Conservation (phyloP, 2,888 invertebrate genomes). For the Elysia crispata region DNA sequence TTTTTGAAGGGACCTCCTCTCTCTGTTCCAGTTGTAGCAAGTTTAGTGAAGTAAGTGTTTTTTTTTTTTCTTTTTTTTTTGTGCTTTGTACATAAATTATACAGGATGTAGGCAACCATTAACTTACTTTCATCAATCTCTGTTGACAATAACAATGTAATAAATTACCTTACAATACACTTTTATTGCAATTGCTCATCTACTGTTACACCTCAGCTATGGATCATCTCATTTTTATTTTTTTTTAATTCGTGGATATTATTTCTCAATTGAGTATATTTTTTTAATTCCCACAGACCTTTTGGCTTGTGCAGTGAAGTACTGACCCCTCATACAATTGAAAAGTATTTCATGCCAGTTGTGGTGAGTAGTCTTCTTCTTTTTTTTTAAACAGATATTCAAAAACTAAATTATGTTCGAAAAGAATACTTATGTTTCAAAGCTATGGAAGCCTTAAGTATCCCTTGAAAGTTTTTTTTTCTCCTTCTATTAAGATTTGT, state of each 20-base stretch:
- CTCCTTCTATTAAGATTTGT: too few species aligned
- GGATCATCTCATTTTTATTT: neutral
- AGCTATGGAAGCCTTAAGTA: too few species aligned
- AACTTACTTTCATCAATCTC: too few species aligned
- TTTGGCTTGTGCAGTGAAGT: constrained; percentile 95
- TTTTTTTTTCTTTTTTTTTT: too few species aligned
- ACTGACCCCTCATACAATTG: constrained; percentile 91
- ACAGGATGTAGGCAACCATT: too few species aligned
- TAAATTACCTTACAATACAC: neutral
- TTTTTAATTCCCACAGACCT: constrained; percentile 81
- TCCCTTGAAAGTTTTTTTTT: too few species aligned
- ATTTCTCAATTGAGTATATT: neutral
- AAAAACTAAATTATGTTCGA: too few species aligned
- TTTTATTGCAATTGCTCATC: neutral
- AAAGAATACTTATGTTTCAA: too few species aligned
- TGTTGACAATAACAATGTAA: too few species aligned
- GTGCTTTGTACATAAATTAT: too few species aligned
- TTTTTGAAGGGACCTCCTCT: constrained; percentile 81
- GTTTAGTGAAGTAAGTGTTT: constrained; percentile 82
- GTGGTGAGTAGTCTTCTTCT: constrained; percentile 82
- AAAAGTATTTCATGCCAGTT: constrained; percentile 94
- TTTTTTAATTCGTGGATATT: neutral
- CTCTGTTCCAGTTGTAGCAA: constrained; percentile 87
- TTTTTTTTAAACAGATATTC: too few species aligned
- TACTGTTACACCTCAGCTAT: neutral